Evolutionary conservation across 2,797 vertebrate genomes (phyloP).

Genomic region (Echeneis naucrates): DNA sequence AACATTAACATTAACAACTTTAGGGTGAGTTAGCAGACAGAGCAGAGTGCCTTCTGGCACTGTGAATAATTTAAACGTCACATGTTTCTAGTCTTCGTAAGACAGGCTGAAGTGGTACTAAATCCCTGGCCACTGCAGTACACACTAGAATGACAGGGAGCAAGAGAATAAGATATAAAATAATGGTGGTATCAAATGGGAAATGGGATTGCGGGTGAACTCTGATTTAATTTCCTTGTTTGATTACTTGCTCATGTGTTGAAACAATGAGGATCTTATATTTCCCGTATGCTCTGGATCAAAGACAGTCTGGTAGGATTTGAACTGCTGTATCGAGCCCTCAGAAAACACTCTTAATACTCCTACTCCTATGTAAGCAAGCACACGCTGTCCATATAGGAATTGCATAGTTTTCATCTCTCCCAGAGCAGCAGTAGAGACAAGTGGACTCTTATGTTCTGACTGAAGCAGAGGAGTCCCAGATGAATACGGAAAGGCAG

Average conservation of each 20-base stretch:
- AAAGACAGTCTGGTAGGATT: background rate
- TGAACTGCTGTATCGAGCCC: background rate
- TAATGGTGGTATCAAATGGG: slow-evolving; percentile 28
- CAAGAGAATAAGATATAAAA: slow-evolving; percentile 22
- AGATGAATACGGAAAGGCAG: slow-evolving; percentile 46
- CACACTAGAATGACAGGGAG: slow-evolving; percentile 28
- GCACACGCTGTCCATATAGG: slow-evolving; percentile 28
- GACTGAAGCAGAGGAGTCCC: slow-evolving; percentile 63
- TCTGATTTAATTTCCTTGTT: slow-evolving; percentile 17
- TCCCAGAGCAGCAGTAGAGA: slow-evolving; percentile 50
- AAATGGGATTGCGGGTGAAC: slow-evolving; percentile 9
- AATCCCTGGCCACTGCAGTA: slow-evolving; percentile 51
- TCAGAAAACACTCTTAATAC: slow-evolving; percentile 1
- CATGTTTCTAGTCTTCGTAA: slow-evolving; percentile 57
- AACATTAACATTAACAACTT: slow-evolving; percentile 46
- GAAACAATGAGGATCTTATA: slow-evolving; percentile 13
- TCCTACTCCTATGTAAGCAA: slow-evolving; percentile 16
- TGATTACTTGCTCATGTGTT: slow-evolving; percentile 24
- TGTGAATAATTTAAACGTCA: slow-evolving; percentile 71
- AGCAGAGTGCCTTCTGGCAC: slow-evolving; percentile 47
- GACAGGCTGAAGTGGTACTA: slow-evolving; percentile 57
- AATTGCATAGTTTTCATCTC: slow-evolving; percentile 29
- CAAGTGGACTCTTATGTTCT: slow-evolving; percentile 63
- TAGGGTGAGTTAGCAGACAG: slow-evolving; percentile 38
- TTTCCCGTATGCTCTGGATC: slow-evolving; percentile 9